phyloP scores from a whole-genome alignment of 2,888 invertebrate genomes.

The Rhyacophila evoluta region DNA sequence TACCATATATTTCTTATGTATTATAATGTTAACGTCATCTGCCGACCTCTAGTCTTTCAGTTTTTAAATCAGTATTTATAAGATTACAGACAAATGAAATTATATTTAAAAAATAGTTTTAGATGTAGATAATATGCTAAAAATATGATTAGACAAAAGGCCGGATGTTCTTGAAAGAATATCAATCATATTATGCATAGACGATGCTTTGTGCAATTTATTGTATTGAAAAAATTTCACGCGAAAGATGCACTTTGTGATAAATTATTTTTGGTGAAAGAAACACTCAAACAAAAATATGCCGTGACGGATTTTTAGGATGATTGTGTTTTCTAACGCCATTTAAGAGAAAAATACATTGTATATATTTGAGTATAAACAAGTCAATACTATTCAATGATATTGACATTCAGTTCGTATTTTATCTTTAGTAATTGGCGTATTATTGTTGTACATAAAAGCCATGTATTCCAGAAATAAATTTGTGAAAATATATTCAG shows the following conservation, averaged over 20 bases:
- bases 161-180: slow-evolving; percentile 1
- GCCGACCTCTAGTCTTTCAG: too few relatives aligned
- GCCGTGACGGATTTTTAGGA: not conserved
- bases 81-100: not conserved
- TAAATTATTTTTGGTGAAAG: slow-evolving; percentile 20
- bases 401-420: not conserved
- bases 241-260: slow-evolving; percentile 18
- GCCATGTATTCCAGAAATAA: too few relatives aligned
- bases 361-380: not conserved
- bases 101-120: not conserved
- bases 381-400: not conserved
- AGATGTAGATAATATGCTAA: slow-evolving; percentile 3
- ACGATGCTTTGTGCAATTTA: not conserved
- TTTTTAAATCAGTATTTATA: not conserved
- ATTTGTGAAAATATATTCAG: too few relatives aligned
- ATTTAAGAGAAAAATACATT: not conserved
- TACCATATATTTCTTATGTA: too few relatives aligned
- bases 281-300: not conserved
- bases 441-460: too few relatives aligned
- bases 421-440: too few relatives aligned
- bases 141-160: slow-evolving; percentile 2
- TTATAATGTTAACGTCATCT: too few relatives aligned
- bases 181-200: not conserved
- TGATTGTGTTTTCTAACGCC: not conserved
- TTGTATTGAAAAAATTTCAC: not conserved